Percentiles rank a stretch among this genome's conserved stretches.
These are phyloP conservation scores for Seira musarum DNA, from an alignment of 2,888 invertebrate species.

Conservation along the genomic window DNA sequence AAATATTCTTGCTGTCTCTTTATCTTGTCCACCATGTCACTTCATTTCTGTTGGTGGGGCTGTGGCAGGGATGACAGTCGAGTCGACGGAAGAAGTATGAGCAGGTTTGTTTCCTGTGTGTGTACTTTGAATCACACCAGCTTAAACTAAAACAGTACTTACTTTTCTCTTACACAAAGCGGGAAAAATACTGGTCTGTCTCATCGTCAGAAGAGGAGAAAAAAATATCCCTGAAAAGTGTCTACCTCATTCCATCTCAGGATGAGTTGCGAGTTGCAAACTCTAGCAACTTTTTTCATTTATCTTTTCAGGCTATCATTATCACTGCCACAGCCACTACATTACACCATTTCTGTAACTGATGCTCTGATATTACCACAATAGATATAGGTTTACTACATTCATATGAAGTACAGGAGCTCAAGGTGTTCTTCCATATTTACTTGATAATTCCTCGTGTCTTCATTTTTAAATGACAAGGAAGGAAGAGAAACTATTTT, in stretches of 20 bases:
- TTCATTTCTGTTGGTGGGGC: slow-evolving; percentile 52
- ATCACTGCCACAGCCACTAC: slow-evolving; percentile 10
- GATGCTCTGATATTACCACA: too few relatives aligned
- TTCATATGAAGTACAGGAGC: too few relatives aligned
- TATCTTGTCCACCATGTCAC: slow-evolving; percentile 60
- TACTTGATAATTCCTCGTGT: too few relatives aligned
- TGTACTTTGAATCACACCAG: too few relatives aligned
- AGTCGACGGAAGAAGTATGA: slow-evolving; percentile 59
- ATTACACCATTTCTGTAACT: neutral
- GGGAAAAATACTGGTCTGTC: too few relatives aligned
- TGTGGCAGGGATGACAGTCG: slow-evolving; percentile 56
- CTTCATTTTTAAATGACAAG: too few relatives aligned
- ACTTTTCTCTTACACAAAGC: too few relatives aligned
- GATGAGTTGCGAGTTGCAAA: slow-evolving; percentile 7
- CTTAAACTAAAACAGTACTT: too few relatives aligned
- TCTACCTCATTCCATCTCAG: neutral
- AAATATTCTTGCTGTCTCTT: slow-evolving; percentile 60
- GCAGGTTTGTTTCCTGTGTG: slow-evolving; percentile 42
- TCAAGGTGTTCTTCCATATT: too few relatives aligned
- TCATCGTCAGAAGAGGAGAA: slow-evolving; percentile 34
- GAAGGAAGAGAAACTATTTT: slow-evolving; percentile 4
- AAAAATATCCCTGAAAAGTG: too few relatives aligned
- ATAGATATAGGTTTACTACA: too few relatives aligned
- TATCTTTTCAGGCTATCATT: slow-evolving; percentile 35
- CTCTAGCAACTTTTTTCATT: slow-evolving; percentile 54